These are phyloP conservation scores for Lathronympha strigana DNA, from an alignment of 2,888 invertebrate species.

Conservation along the genomic window DNA sequence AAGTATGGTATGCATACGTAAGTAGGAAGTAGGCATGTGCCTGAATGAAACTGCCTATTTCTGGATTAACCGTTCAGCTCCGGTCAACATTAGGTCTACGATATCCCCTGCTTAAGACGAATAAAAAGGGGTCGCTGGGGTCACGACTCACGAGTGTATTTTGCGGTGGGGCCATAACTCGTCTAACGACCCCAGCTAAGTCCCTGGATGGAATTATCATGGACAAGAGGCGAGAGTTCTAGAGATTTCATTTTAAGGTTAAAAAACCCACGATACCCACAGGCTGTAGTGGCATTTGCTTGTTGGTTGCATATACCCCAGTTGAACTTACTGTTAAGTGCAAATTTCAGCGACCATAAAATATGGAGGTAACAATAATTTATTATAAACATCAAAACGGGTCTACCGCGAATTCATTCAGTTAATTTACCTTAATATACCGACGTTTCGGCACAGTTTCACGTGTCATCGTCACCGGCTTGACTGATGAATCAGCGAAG, in stretches of 20 bases:
- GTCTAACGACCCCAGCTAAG: constrained; percentile 1
- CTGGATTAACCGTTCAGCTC: constrained; percentile 8
- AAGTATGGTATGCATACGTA: too few relatives aligned
- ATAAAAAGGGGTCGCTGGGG: constrained; percentile 1
- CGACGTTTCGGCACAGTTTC: too few relatives aligned
- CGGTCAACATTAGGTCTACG: constrained; percentile 12
- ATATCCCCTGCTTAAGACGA: constrained; percentile 4
- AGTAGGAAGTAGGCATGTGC: background rate
- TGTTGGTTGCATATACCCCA: too few relatives aligned
- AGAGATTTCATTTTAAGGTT: background rate
- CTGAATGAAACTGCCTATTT: background rate
- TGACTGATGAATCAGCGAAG: too few relatives aligned
- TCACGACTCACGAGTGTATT: constrained; percentile 5
- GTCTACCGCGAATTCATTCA: too few relatives aligned
- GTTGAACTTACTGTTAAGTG: too few relatives aligned
- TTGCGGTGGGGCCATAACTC: constrained; percentile 5
- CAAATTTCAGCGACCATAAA: too few relatives aligned
- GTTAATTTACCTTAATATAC: too few relatives aligned
- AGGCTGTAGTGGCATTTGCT: too few relatives aligned
- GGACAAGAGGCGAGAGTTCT: background rate
- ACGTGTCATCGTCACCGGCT: too few relatives aligned
- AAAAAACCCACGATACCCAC: background rate
- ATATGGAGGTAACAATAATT: too few relatives aligned
- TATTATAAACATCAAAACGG: too few relatives aligned
- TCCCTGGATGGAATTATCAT: background rate